Evolutionary conservation across 2,888 invertebrate species (phyloP).

Genomic region (Augochlorella aurata): DNA sequence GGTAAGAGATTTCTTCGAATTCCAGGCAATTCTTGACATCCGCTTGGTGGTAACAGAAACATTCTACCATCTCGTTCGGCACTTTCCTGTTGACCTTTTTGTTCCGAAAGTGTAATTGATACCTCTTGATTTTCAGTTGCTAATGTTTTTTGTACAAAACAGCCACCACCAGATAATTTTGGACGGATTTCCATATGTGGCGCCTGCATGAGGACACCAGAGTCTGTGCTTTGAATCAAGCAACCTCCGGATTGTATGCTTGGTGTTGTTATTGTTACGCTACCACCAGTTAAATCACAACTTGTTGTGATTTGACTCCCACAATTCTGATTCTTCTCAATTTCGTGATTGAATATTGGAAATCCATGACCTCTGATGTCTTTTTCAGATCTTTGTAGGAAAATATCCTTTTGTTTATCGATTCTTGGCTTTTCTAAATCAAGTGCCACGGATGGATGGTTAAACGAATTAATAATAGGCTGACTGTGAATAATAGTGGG

Average conservation of each 20-base stretch:
- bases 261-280: constrained; percentile 73
- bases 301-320: constrained; percentile 70
- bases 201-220: constrained; percentile 64
- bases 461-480: constrained; percentile 66
- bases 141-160: constrained; percentile 66
- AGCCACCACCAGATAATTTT: constrained; percentile 70
- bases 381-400: constrained; percentile 22
- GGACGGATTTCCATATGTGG: constrained; percentile 74
- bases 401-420: constrained; percentile 24
- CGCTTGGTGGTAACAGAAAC: constrained; percentile 70
- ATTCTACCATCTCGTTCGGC: constrained; percentile 28
- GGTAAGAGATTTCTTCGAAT: constrained; percentile 53
- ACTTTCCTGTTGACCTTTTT: constrained; percentile 14
- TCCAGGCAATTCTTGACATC: constrained; percentile 77
- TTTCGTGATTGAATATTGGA: constrained; percentile 23
- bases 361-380: constrained; percentile 19
- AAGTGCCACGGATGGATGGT: constrained; percentile 23
- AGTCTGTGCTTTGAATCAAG: constrained; percentile 68
- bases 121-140: constrained; percentile 53
- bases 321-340: constrained; percentile 19
- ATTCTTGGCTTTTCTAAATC: constrained; percentile 32
- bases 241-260: constrained; percentile 70
- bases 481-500: constrained; percentile 73
- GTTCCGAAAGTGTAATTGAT: constrained; percentile 9
- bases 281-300: constrained; percentile 72